phyloP scores from a whole-genome alignment of 1,140 invertebrate genomes.

The Linepithema humile region DNA sequence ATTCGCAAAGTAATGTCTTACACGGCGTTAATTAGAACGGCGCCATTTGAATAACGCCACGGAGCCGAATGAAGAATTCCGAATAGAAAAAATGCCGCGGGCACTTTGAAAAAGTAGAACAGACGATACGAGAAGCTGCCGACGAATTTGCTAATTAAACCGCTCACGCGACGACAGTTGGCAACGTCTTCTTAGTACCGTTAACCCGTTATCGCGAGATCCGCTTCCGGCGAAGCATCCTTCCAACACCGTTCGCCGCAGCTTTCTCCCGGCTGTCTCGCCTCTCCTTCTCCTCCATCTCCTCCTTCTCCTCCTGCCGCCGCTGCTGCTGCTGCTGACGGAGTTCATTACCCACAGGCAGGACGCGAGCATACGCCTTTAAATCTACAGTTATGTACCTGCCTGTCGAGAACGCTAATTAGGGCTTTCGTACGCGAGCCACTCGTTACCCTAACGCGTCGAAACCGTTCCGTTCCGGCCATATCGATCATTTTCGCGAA shows the following conservation, averaged over 20 bases:
- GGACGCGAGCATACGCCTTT: conserved; percentile 65
- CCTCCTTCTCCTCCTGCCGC: neutral
- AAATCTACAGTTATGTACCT: conserved; percentile 73
- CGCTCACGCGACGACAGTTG: conserved; percentile 69
- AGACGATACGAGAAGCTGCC: neutral
- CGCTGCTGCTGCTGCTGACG: neutral
- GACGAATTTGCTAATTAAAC: conserved; percentile 51
- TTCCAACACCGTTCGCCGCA: conserved; percentile 31
- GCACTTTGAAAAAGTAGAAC: conserved; percentile 1
- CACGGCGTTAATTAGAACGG: neutral
- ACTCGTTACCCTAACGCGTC: conserved; percentile 55
- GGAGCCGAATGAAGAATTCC: neutral
- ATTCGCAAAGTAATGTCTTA: neutral
- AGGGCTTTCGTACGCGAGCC: conserved; percentile 63
- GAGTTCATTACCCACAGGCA: conserved; percentile 72
- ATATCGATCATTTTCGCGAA: conserved; percentile 20
- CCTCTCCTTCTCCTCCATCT: neutral
- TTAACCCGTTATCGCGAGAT: conserved; percentile 74
- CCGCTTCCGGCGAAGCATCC: conserved; percentile 69
- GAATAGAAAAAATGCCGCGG: neutral
- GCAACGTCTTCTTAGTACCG: conserved; percentile 68
- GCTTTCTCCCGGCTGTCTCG: conserved; percentile 44
- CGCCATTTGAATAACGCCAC: neutral
- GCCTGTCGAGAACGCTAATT: conserved; percentile 71
- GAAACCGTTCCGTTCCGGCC: neutral